A percentile compares a stretch with the other conserved stretches of the same genome.
phyloP scores from a whole-genome alignment of 2,888 invertebrate genomes.

The Eucera pruinosa region DNA sequence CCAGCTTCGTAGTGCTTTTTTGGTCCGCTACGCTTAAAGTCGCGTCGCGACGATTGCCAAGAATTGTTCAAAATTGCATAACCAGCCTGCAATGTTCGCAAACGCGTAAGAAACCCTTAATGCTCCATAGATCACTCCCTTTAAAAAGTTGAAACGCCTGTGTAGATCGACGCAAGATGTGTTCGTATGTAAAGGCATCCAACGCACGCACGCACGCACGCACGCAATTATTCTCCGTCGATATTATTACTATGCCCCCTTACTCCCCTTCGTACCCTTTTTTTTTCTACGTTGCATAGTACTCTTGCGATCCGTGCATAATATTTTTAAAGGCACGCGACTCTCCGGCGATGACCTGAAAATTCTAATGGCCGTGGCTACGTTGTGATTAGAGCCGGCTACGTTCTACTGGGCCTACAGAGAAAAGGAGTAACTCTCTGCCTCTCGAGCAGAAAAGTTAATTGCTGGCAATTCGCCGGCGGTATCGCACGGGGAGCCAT shows the following conservation, averaged over 20 bases:
- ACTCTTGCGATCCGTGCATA: conserved; percentile 8
- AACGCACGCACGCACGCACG: conserved; percentile 31
- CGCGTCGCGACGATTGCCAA: no score
- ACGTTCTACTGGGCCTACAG: conserved; percentile 25
- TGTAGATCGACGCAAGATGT: neutral
- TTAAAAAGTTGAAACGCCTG: neutral
- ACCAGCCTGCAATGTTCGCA: no score
- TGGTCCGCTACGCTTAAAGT: no score
- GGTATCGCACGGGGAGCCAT: conserved; percentile 24
- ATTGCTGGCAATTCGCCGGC: conserved; percentile 32
- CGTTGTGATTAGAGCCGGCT: conserved; percentile 43
- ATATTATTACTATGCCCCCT: conserved; percentile 2
- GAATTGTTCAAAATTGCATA: no score
- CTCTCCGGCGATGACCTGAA: conserved; percentile 37
- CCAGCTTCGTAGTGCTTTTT: no score
- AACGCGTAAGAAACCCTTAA: no score
- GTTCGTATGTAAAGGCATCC: conserved; percentile 3
- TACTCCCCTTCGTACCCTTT: neutral
- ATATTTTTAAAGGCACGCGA: conserved; percentile 41
- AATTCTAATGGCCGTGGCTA: conserved; percentile 34
- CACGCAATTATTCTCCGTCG: conserved; percentile 26
- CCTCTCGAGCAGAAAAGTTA: conserved; percentile 13
- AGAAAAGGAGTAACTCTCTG: conserved; percentile 47
- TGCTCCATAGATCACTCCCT: neutral
- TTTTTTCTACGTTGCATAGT: no score